Conservation (phyloP, 2,888 invertebrate species). For the Lasioglossum lativentre region DNA sequence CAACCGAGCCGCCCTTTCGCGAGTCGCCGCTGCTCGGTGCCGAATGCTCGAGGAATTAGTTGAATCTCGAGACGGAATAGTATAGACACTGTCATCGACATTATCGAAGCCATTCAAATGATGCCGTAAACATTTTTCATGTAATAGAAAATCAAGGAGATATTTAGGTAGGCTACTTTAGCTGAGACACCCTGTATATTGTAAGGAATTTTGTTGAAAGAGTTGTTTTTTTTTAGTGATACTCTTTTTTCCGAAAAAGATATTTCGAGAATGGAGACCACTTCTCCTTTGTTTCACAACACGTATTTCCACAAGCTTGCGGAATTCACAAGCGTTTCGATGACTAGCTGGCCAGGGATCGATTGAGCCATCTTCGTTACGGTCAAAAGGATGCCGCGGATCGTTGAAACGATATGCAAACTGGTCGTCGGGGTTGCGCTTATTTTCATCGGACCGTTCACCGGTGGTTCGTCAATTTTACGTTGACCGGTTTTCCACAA, state of each 20-base stretch:
- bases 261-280: not conserved
- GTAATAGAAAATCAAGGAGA: no score
- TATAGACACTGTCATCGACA: no score
- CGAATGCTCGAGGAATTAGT: no score
- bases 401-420: slow-evolving; percentile 16
- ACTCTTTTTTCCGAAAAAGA: not conserved
- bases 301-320: not conserved
- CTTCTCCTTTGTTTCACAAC: not conserved
- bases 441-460: slow-evolving; percentile 27
- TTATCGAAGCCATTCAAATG: no score
- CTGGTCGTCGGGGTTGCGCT: slow-evolving; percentile 15
- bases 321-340: not conserved
- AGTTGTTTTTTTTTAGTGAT: not conserved
- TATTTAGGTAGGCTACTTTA: no score
- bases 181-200: not conserved
- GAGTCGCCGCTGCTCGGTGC: not conserved
- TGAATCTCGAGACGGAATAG: not conserved
- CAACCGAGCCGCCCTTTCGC: not conserved
- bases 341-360: slow-evolving; percentile 8
- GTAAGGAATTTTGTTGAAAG: not conserved
- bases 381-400: slow-evolving; percentile 26
- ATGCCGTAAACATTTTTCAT: no score
- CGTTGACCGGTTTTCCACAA: slow-evolving; percentile 30
- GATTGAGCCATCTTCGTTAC: slow-evolving; percentile 8
- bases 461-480: slow-evolving; percentile 23